Evolutionary conservation across 2,797 vertebrate species (phyloP), one percentile per base, ranked within the genome.

Genomic region (Gymnocypris eckloni): DNA sequence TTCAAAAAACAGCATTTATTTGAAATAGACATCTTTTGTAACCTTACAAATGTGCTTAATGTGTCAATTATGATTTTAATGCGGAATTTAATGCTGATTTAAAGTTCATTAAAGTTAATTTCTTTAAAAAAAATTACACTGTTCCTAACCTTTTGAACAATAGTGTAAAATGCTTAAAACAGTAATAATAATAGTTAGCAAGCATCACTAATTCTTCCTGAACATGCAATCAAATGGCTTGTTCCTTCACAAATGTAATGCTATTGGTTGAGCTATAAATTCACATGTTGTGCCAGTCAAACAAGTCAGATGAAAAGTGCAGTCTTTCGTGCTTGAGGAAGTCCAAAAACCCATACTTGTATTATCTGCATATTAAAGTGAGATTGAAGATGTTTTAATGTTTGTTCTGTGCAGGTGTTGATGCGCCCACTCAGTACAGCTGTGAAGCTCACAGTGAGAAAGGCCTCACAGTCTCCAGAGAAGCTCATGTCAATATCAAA

Each of bases 371-470:
- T 39, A 37, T 37, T 43, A 2, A 25, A 25, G 13, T 43, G 15
- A 50, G 25, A 50, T 54, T 4, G 4, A 50, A 33, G 20, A 28
- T 61, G 25, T 22, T 56, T 78, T 88, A 45, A 82, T 86, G 20
- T 67, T 54, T 79, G 22, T 37, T 85, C n/a, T 81, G 77, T 71
- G 41, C 92, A 99, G 98, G 97, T 93, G 94, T 98, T 86, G 90
- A 94, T 0, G 91, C 95, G 87, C 83, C 90, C 0, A 96, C 97
- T 0, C 92, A 93, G 88, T 99, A 97, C 94, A 98, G 97, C 87
- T 99, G 98, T 15, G 97, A 98, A 90, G 98, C 98, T 56, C 91
- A 96, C 91, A 99, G 99, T 83, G 67, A 64, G 0, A 98, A 96
- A 89, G 98, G 98, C 4, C 92, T 99, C 87, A 94, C 95, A 0